Base-by-base conservation (phyloP, 2,797 vertebrate species). In the Eulemur albifrons region DNA sequence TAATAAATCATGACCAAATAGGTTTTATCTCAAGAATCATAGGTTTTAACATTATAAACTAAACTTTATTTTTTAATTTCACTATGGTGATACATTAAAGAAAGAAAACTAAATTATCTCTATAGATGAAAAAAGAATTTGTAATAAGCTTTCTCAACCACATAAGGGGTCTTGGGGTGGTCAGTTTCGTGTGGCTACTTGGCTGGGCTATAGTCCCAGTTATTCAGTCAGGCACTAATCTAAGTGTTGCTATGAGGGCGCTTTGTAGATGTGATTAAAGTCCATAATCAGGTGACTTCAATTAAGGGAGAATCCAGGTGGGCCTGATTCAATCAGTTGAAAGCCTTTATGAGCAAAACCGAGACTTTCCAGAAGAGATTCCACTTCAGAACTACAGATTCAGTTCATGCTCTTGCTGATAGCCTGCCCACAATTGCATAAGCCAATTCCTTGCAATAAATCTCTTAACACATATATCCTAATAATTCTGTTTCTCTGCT, bases 1-100 rank as follows among this genome's bases (percentile, higher is more conserved):
- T 2, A 38, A 91, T 88, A 90, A 92, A 83, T 93, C 90, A 77
- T 88, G 57, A 91, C 43, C 30, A 90, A 81, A 76, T 35, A 90
- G 30, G 59, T 81, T 83, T 85, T 72, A 77, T 87, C 61, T 90
- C 48, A 94, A 91, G n/a, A 86, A 69, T 70, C 94, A 88, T 35
- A 52, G 32, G 76, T 87, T 87, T 94, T 96, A 93, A 89, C 11
- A 61, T 25, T 48, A 88, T 15, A 77, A 93, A 76, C 21, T 52
- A 67, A 92, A 81, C 21, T 96, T 76, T 52, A 59, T 67, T 86
- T 80, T 91, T 80, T 40, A 67, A 77, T 45, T 76, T 90, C 54
- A 93, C 43, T 92, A 25, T 32, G 59, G n/a, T 65, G 57, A 72
- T 50, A 69, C 27, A 81, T 83, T 88, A 90, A 92, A 89, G 54